A percentile compares a stretch with the other conserved stretches of the same genome.
phyloP scores from a whole-genome alignment of 2,888 invertebrate genomes.

The Creontiades dilutus region DNA sequence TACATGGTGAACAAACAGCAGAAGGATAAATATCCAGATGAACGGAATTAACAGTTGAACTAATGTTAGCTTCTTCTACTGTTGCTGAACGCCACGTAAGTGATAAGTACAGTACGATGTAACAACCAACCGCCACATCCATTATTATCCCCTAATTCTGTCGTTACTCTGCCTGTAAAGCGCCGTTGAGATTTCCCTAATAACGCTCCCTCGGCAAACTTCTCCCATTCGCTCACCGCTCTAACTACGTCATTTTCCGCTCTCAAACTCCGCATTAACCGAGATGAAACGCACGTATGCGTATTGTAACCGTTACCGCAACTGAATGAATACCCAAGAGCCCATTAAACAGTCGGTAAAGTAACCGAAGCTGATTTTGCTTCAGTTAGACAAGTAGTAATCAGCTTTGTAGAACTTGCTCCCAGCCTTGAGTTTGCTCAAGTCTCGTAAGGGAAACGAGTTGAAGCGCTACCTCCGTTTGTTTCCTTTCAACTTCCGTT shows the following conservation, averaged over 20 bases:
- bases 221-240: constrained; percentile 8
- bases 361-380: not conserved
- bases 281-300: not conserved
- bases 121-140: not conserved
- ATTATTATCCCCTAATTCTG: not conserved
- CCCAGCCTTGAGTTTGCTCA: not conserved
- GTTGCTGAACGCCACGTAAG: not conserved
- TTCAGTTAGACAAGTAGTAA: constrained; percentile 21
- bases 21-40: too few species aligned
- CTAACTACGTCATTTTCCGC: constrained; percentile 13
- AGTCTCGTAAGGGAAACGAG: not conserved
- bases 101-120: not conserved
- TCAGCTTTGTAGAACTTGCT: not conserved
- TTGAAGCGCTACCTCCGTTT: not conserved
- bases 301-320: not conserved
- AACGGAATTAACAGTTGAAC: not conserved
- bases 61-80: not conserved
- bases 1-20: too few species aligned
- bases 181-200: not conserved
- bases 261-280: not conserved
- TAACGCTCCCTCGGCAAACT: not conserved
- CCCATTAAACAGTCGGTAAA: not conserved
- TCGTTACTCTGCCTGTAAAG: not conserved
- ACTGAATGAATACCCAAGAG: not conserved
- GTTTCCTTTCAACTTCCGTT: not conserved